These are phyloP conservation scores for Spermophilus dauricus DNA, from an alignment of 2,113 vertebrate genomes.

Conservation along the genomic window DNA sequence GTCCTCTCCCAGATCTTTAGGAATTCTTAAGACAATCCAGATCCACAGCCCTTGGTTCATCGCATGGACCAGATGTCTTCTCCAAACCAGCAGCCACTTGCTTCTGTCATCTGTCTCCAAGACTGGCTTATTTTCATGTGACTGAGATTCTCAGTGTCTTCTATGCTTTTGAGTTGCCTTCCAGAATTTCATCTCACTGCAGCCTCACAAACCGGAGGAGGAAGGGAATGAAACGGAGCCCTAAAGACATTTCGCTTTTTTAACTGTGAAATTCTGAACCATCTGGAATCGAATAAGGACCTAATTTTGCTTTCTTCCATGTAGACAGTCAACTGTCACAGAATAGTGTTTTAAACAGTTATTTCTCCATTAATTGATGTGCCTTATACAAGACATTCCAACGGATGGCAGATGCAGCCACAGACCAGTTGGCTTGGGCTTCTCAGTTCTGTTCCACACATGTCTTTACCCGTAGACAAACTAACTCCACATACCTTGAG, in stretches of 20 bases:
- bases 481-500: too few species aligned
- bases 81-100: neutral
- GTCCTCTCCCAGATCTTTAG: too few species aligned
- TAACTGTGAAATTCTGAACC: neutral
- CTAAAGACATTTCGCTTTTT: too few species aligned
- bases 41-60: too few species aligned
- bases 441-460: neutral
- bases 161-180: neutral
- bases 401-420: fast-evolving
- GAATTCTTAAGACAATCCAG: too few species aligned
- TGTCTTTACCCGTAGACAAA: too few species aligned
- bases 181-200: neutral
- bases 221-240: too few species aligned
- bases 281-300: neutral
- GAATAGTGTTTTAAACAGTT: neutral
- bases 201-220: too few species aligned
- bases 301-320: neutral
- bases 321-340: neutral
- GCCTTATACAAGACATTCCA: neutral
- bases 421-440: neutral
- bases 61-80: too few species aligned
- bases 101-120: neutral
- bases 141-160: neutral
- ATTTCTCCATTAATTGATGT: fast-evolving
- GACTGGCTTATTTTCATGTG: neutral